These are phyloP conservation scores for Stegastes partitus DNA, from an alignment of 2,113 vertebrate species.

Conservation along the genomic window DNA sequence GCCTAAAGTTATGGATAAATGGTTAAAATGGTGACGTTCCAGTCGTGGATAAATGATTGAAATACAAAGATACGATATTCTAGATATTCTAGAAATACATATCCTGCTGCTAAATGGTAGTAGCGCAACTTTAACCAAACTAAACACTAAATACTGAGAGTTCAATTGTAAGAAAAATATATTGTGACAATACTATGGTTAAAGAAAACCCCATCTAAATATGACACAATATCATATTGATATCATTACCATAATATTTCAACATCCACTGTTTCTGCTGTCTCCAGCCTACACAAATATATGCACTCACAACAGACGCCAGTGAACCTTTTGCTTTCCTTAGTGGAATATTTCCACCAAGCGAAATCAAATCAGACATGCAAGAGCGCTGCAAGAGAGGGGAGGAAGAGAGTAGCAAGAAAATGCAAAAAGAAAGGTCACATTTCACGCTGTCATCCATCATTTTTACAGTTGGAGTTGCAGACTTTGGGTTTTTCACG, in stretches of 20 bases:
- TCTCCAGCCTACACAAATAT: constrained; percentile 1
- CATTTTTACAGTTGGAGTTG: constrained; percentile 68
- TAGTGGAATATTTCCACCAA: constrained; percentile 30
- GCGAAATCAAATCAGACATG: constrained; percentile 55
- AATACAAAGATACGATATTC: no score
- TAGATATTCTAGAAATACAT: no score
- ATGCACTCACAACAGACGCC: neutral
- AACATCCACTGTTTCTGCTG: neutral
- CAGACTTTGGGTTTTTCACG: constrained; percentile 50
- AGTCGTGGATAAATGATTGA: no score
- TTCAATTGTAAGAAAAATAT: no score
- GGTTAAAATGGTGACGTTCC: no score
- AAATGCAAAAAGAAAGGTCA: constrained; percentile 75
- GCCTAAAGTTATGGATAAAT: neutral
- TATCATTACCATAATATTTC: no score
- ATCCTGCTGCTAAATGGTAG: neutral
- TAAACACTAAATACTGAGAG: no score
- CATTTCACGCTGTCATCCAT: constrained; percentile 77
- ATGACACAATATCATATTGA: no score
- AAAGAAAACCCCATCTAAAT: no score
- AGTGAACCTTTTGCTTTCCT: neutral
- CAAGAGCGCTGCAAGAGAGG: constrained; percentile 10
- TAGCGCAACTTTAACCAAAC: neutral
- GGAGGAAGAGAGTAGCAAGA: constrained; percentile 36
- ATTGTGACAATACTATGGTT: no score